These are phyloP conservation scores for Betta splendens DNA, from an alignment of 2,797 vertebrate species.

Conservation along the genomic window DNA sequence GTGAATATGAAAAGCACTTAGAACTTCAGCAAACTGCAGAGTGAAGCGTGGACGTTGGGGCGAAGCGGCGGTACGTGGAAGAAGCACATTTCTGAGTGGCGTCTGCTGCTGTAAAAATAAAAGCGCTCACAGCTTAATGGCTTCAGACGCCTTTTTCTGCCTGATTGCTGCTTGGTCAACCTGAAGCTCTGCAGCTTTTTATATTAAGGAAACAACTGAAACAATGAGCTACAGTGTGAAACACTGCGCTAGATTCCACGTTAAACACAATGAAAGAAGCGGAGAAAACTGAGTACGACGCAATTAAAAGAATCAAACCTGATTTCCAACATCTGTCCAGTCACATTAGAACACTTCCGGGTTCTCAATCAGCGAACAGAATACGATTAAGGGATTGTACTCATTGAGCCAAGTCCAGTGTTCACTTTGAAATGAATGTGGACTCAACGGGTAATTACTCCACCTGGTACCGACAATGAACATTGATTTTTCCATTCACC, in stretches of 20 bases:
- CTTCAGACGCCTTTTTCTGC: constrained; percentile 26
- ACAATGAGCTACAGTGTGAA: constrained; percentile 17
- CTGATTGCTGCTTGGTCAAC: constrained; percentile 61
- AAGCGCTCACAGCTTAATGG: constrained; percentile 45
- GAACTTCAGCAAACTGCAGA: not conserved
- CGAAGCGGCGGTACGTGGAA: constrained; percentile 1
- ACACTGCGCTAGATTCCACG: constrained; percentile 21
- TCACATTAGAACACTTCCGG: constrained; percentile 94
- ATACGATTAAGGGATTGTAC: constrained; percentile 99
- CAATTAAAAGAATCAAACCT: constrained; percentile 99
- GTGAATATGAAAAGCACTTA: not conserved
- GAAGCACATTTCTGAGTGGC: not conserved
- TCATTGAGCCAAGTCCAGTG: constrained; percentile 94
- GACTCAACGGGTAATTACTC: constrained; percentile 97
- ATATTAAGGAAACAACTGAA: constrained; percentile 36
- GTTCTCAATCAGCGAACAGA: constrained; percentile 90
- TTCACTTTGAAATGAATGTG: constrained; percentile 92
- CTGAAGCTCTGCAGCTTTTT: constrained; percentile 35
- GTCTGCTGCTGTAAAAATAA: constrained; percentile 39
- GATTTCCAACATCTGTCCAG: constrained; percentile 93
- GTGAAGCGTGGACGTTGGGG: constrained; percentile 1
- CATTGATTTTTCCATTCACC: constrained; percentile 89
- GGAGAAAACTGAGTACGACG: constrained; percentile 42
- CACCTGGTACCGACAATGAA: constrained; percentile 92
- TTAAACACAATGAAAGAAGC: constrained; percentile 56